Conservation (phyloP, 2,888 invertebrate genomes). For the Xestoiulus laeticollis region DNA sequence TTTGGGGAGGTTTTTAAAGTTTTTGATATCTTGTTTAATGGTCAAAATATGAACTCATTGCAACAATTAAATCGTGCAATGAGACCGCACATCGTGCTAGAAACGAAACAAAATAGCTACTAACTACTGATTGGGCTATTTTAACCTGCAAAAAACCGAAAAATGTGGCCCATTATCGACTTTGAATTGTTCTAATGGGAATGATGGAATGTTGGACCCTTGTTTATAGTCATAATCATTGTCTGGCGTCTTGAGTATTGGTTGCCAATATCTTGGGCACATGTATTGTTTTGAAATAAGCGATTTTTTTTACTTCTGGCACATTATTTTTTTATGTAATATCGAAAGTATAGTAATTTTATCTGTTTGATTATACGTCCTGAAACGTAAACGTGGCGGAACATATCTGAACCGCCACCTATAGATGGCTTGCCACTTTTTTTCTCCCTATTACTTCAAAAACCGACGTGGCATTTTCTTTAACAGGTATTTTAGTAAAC, state of each 20-base stretch:
- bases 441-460: constrained; percentile 13
- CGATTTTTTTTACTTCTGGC: neutral
- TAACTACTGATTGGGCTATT: neutral
- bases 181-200: neutral
- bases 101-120: neutral
- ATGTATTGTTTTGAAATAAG: neutral
- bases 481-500: neutral
- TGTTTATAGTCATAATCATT: neutral
- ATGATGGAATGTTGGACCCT: constrained; percentile 2
- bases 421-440: neutral
- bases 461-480: neutral
- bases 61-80: neutral
- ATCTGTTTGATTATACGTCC: neutral
- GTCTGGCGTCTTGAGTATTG: constrained; percentile 21
- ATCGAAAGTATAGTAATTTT: constrained; percentile 23
- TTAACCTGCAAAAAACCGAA: neutral
- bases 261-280: neutral
- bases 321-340: neutral
- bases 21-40: neutral
- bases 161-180: neutral
- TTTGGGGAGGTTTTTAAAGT: neutral
- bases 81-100: neutral
- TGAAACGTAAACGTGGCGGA: constrained; percentile 9
- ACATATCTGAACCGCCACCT: neutral
- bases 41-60: neutral